Base-by-base conservation (phyloP, 2,797 vertebrate species). In the Pempheris klunzingeri region DNA sequence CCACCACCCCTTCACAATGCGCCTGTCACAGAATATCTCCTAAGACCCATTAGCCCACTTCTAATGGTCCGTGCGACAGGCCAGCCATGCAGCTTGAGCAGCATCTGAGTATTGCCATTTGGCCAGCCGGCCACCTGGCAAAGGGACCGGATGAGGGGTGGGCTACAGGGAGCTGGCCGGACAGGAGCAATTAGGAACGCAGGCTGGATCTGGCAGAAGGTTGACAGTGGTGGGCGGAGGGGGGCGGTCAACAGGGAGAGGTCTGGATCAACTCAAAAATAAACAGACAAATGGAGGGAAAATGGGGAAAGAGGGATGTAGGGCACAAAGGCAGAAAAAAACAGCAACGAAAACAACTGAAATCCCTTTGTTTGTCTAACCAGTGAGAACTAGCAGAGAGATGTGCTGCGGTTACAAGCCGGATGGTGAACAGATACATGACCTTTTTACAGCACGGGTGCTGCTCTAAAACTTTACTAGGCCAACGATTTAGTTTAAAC, bases 141-240 rank as follows among this genome's bases (percentile, higher is more conserved):
- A 1, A 41, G 49, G 34, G 67, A 77, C 60, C 46, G 34, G 32
- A 55, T 30, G 44, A 20, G 70, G 49, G 49, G 30, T 14, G 32
- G 75, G 73, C 57, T 47, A 9, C 60, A 65, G 32, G 14, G 49
- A 73, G 49, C 5, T n/a, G 47, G 61, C 54, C 12, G 0, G 53
- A 81, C 60, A 62, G 58, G 15, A 77, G 52, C 60, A 77, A 85
- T 88, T 78, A 87, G 57, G 53, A 80, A 41, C 11, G 3, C 74
- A 54, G 78, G 60, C 79, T 78, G 73, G 60, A 64, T 72, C 36
- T 78, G 85, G 83, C 89, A 88, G 84, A 90, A 78, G 81, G 87
- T 61, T 34, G 4, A 1, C 18, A 11, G 43, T 30, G 43, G 41
- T 5, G 50, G 63, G 64, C 6, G 47, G 71, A 13, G 53, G 60